phyloP scores from a whole-genome alignment of 2,113 vertebrate genomes.

The Cynocephalus volans region DNA sequence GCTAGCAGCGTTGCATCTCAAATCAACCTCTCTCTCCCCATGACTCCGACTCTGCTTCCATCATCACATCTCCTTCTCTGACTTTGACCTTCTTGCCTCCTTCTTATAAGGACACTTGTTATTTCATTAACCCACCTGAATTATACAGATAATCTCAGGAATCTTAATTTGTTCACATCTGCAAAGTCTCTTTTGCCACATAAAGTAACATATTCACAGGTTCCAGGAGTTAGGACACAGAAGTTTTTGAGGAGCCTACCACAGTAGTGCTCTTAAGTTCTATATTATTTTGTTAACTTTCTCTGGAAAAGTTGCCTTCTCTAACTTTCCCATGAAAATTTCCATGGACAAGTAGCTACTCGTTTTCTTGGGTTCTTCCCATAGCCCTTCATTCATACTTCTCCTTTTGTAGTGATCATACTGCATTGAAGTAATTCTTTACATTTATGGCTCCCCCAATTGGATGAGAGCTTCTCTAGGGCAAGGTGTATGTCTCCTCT shows the following conservation, averaged over 20 bases:
- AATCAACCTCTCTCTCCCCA: background rate
- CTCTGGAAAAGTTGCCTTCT: background rate
- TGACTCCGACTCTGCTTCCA: background rate
- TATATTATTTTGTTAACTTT: background rate
- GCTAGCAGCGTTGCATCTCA: background rate
- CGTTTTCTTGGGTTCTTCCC: background rate
- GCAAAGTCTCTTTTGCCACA: background rate
- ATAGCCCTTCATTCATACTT: background rate
- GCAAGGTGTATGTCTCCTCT: background rate
- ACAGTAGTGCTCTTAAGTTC: background rate
- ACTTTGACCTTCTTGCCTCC: background rate
- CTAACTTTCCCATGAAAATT: background rate
- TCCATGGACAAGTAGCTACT: background rate
- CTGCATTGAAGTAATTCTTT: background rate
- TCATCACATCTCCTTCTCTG: background rate
- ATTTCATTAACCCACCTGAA: background rate
- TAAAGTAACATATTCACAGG: background rate
- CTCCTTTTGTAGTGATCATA: background rate
- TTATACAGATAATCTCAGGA: background rate
- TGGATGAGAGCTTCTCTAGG: background rate
- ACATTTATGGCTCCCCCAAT: background rate
- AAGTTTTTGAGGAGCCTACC: background rate
- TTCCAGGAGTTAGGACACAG: background rate
- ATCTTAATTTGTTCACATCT: background rate
- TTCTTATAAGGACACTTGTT: background rate